These are phyloP conservation scores for Pheosia gnoma DNA, from an alignment of 2,888 invertebrate species.

Conservation along the genomic window DNA sequence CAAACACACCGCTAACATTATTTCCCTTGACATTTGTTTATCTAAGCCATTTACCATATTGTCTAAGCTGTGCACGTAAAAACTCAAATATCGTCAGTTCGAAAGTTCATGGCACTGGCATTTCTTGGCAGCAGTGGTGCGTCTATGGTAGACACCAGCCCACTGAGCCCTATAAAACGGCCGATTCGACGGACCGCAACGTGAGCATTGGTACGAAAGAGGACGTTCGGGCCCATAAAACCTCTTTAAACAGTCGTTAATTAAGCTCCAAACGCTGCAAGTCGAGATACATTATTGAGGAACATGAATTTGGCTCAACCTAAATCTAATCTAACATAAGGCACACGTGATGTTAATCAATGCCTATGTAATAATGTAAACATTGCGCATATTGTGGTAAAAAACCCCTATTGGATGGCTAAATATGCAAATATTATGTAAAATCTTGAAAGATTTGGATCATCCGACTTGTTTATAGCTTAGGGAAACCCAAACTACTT, in stretches of 20 bases:
- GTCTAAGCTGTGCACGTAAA: conserved; percentile 19
- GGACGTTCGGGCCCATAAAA: conserved; percentile 27
- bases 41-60: not conserved
- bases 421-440: not conserved
- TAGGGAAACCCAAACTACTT: too few relatives aligned
- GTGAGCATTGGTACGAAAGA: conserved; percentile 26
- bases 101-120: conserved; percentile 50
- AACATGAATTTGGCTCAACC: conserved; percentile 13
- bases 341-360: conserved; percentile 8
- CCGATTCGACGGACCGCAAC: conserved; percentile 37
- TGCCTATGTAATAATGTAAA: conserved; percentile 14
- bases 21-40: conserved; percentile 46
- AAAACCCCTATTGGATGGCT: too few relatives aligned
- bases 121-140: conserved; percentile 35
- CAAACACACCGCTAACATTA: conserved; percentile 7
- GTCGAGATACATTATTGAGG: conserved; percentile 8
- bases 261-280: conserved; percentile 18
- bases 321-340: conserved; percentile 10
- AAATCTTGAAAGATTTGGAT: too few relatives aligned
- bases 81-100: conserved; percentile 25
- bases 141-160: conserved; percentile 11
- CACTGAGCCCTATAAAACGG: conserved; percentile 44
- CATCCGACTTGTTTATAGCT: too few relatives aligned
- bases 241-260: conserved; percentile 29
- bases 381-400: conserved; percentile 12